phyloP scores from a whole-genome alignment of 2,113 vertebrate genomes.

The Paramormyrops kingsleyae region DNA sequence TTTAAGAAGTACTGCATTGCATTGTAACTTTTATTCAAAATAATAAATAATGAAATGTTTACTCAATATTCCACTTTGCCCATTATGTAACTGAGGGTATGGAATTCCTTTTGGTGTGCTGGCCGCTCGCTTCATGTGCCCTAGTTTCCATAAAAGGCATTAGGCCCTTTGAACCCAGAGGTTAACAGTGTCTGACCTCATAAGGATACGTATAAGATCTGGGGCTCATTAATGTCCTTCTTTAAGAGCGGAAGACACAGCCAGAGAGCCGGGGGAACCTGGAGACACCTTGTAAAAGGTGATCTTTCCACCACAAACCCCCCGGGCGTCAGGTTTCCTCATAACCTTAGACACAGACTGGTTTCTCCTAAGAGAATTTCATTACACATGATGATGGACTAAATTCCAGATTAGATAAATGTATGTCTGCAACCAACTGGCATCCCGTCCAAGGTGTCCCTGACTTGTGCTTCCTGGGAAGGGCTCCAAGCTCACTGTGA shows the following conservation, averaged over 20 bases:
- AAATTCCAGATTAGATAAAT: background rate
- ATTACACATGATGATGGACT: background rate
- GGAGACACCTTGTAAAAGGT: background rate
- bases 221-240: background rate
- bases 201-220: background rate
- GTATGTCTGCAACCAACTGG: background rate
- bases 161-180: background rate
- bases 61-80: background rate
- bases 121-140: background rate
- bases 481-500: background rate
- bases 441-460: background rate
- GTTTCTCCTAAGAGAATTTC: background rate
- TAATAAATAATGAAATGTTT: background rate
- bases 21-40: background rate
- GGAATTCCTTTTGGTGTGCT: background rate
- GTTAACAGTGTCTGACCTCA: conserved; percentile 5
- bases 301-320: background rate
- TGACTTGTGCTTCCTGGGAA: background rate
- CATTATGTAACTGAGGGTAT: background rate
- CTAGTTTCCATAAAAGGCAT: background rate
- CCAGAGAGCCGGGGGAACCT: background rate
- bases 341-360: background rate
- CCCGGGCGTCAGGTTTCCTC: background rate
- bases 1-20: background rate
- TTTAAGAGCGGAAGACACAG: background rate